Evolutionary conservation across 2,797 vertebrate genomes (phyloP), one percentile per base, ranked within the genome.

Genomic region (Micrastur ruficollis): DNA sequence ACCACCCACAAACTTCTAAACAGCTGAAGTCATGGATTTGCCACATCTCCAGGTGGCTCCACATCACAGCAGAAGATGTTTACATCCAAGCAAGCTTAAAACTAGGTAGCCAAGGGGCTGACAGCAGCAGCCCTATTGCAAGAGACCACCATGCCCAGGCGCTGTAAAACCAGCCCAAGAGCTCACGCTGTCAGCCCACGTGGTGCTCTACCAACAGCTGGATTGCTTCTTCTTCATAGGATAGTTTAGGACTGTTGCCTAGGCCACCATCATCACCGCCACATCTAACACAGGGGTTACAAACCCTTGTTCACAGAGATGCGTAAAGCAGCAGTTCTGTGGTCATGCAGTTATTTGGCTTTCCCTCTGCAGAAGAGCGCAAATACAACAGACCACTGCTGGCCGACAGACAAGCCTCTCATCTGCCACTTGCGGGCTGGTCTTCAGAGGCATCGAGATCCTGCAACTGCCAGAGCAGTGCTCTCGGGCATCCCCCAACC

Each of bases 101-200:
- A 44, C 26, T 11, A 36, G 46, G 26, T 27, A 68, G 61, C 62
- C 38, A 49, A 74, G 49, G 40, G 29, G 32, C 36, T 72, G 58
- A 40, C 19, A 68, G 22, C 25, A 47, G 2, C 61, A 32, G 17
- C 56, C 4, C 49, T 40, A 9, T 23, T 36, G 27, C 72, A 63
- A 63, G 13, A 73, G 12, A 46, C 18, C 40, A 44, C 27, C 38
- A 13, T 0, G 0, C 22, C 65, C 2, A 5, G 32, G 58, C 38
- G 29, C 47, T 5, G 3, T 2, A 44, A 74, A 70, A 17, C 53
- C 34, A 56, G 44, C 11, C 22, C 8, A 27, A 20, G 44, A 59
- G 20, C 55, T 76, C 26, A 3, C 15, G 6, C 13, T 65, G 8
- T 22, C 47, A 56, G 18, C 23, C 42, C 44, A 32, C 3, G 5